Percentiles rank a stretch among this genome's conserved stretches.
Conservation (phyloP, 2,797 vertebrate genomes). For the Gobio occitaniae region DNA sequence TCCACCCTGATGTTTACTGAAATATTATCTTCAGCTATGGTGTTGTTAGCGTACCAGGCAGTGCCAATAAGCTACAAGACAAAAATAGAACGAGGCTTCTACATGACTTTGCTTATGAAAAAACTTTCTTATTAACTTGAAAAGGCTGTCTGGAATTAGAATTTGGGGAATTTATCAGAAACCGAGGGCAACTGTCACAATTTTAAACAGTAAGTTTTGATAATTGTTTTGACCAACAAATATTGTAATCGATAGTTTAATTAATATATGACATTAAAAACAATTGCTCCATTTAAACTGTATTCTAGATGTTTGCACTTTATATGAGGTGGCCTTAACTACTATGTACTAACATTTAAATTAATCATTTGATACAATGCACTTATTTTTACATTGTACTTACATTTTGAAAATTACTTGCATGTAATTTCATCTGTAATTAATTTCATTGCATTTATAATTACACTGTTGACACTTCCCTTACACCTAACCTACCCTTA, state of each 20-base stretch:
- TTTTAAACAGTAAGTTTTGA: neutral
- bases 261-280: neutral
- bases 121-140: neutral
- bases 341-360: too few relatives aligned
- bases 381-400: too few relatives aligned
- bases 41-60: slow-evolving; percentile 55
- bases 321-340: too few relatives aligned
- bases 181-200: neutral
- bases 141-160: neutral
- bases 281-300: neutral
- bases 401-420: too few relatives aligned
- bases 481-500: too few relatives aligned
- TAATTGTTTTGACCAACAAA: neutral
- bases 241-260: neutral
- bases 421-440: too few relatives aligned
- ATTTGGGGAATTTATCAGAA: neutral
- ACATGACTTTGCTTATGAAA: neutral
- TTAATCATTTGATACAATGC: too few relatives aligned
- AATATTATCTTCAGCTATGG: slow-evolving; percentile 75
- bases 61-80: slow-evolving; percentile 58
- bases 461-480: too few relatives aligned
- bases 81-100: neutral
- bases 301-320: too few relatives aligned
- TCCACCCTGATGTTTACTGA: slow-evolving; percentile 76
- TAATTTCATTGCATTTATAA: too few relatives aligned